Percentiles rank a stretch among this genome's conserved stretches.
Evolutionary conservation across 2,113 vertebrate genomes (phyloP).

Genomic region (Cryptoleucopteryx plumbea): DNA sequence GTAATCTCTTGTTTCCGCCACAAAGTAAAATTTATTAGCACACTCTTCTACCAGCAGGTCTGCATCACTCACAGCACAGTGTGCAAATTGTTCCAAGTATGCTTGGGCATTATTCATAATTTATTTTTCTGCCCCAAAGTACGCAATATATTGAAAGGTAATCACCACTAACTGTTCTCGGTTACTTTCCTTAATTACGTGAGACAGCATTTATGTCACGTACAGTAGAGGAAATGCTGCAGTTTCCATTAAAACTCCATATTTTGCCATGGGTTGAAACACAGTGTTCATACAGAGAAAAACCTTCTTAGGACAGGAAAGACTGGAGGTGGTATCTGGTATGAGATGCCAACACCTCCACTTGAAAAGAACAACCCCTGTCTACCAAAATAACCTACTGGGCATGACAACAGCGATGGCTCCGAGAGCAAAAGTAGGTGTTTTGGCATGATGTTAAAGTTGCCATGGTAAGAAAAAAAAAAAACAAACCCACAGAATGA

Average conservation of each 20-base stretch:
- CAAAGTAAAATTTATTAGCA: slow-evolving; percentile 64
- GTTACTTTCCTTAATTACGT: slow-evolving; percentile 54
- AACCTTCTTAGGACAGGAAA: slow-evolving; percentile 37
- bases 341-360: slow-evolving; percentile 51
- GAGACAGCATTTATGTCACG: slow-evolving; percentile 54
- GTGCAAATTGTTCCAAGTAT: slow-evolving; percentile 49
- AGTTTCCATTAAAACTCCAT: not conserved
- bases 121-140: slow-evolving; percentile 68
- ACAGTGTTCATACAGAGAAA: not conserved
- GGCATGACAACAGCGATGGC: slow-evolving; percentile 40
- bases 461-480: slow-evolving; percentile 34
- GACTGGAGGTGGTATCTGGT: slow-evolving; percentile 44
- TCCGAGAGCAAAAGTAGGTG: slow-evolving; percentile 32
- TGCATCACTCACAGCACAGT: slow-evolving; percentile 41
- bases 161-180: slow-evolving; percentile 56
- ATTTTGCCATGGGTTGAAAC: not conserved
- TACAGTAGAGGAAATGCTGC: slow-evolving; percentile 23
- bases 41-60: slow-evolving; percentile 36
- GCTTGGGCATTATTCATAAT: slow-evolving; percentile 56
- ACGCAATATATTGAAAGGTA: slow-evolving; percentile 62
- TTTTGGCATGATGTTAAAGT: slow-evolving; percentile 57
- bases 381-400: slow-evolving; percentile 49
- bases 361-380: slow-evolving; percentile 50
- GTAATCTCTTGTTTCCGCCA: slow-evolving; percentile 67
- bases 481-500: not conserved